phyloP scores from a whole-genome alignment of 1,140 invertebrate species.

The Pachypsylla venusta region DNA sequence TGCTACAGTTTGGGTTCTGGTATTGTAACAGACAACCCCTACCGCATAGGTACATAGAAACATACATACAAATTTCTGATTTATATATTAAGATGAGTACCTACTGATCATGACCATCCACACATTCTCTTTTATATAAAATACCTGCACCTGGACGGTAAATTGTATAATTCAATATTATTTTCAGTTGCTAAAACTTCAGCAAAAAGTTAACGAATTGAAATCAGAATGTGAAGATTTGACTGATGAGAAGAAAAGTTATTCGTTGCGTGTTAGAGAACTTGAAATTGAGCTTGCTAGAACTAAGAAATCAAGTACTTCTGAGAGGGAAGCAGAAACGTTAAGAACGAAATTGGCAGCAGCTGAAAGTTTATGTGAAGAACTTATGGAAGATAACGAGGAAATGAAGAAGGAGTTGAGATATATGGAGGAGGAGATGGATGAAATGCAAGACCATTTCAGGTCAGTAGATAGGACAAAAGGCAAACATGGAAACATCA shows the following conservation, averaged over 20 bases:
- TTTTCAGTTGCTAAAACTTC: constrained; percentile 42
- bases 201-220: constrained; percentile 69
- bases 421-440: constrained; percentile 89
- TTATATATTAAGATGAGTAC: too few species aligned
- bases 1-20: too few species aligned
- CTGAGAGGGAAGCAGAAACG: constrained; percentile 43
- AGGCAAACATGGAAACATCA: too few species aligned
- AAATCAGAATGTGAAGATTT: constrained; percentile 61
- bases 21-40: too few species aligned
- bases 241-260: constrained; percentile 63
- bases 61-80: too few species aligned
- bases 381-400: constrained; percentile 92
- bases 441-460: constrained; percentile 96
- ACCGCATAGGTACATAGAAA: too few species aligned
- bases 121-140: too few species aligned
- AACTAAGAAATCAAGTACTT: constrained; percentile 23
- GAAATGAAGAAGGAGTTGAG: constrained; percentile 85
- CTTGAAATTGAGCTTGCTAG: constrained; percentile 49
- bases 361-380: constrained; percentile 77
- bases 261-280: constrained; percentile 50
- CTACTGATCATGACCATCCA: too few species aligned
- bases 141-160: too few species aligned
- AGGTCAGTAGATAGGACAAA: constrained; percentile 41
- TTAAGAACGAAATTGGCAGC: constrained; percentile 62
- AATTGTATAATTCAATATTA: background rate